Conservation (phyloP, 1,140 invertebrate species). For the Drosophila guanche region DNA sequence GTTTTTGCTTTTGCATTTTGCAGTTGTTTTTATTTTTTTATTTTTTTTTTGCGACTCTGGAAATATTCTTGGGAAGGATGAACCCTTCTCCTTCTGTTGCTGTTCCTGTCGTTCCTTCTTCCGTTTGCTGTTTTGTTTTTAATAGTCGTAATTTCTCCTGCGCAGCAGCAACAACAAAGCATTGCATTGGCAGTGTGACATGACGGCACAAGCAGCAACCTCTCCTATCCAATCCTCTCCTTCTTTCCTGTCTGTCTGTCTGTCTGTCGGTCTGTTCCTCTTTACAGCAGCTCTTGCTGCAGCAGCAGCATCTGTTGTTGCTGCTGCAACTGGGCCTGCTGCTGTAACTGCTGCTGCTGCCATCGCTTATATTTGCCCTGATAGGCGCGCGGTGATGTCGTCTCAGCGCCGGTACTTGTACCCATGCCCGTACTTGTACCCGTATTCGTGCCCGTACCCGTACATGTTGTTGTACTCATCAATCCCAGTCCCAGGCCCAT, state of each 20-base stretch:
- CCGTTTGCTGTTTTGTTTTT: slow-evolving; percentile 9
- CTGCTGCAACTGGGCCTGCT: slow-evolving; percentile 66
- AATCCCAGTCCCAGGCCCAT: too few species aligned
- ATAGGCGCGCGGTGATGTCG: slow-evolving; percentile 55
- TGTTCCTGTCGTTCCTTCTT: slow-evolving; percentile 35
- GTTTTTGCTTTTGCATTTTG: slow-evolving; percentile 16
- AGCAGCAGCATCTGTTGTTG: slow-evolving; percentile 69
- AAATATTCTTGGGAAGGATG: slow-evolving; percentile 51
- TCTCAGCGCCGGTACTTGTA: not conserved
- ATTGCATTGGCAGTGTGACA: slow-evolving; percentile 16
- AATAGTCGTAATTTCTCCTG: too few species aligned
- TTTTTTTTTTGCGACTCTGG: slow-evolving; percentile 55
- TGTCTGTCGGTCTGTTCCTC: not conserved
- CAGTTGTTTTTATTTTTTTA: slow-evolving; percentile 8
- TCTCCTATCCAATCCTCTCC: slow-evolving; percentile 27
- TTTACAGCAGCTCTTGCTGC: slow-evolving; percentile 71
- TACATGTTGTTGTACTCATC: too few species aligned
- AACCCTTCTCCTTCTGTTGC: not conserved
- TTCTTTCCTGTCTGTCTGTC: not conserved
- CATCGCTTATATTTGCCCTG: slow-evolving; percentile 73
- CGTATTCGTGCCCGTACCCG: too few species aligned
- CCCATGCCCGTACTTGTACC: too few species aligned
- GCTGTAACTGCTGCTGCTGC: slow-evolving; percentile 73
- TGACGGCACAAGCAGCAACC: slow-evolving; percentile 33
- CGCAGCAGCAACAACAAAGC: slow-evolving; percentile 21